Evolutionary conservation across 2,113 vertebrate genomes (phyloP).

Genomic region (Festucalex cinctus): DNA sequence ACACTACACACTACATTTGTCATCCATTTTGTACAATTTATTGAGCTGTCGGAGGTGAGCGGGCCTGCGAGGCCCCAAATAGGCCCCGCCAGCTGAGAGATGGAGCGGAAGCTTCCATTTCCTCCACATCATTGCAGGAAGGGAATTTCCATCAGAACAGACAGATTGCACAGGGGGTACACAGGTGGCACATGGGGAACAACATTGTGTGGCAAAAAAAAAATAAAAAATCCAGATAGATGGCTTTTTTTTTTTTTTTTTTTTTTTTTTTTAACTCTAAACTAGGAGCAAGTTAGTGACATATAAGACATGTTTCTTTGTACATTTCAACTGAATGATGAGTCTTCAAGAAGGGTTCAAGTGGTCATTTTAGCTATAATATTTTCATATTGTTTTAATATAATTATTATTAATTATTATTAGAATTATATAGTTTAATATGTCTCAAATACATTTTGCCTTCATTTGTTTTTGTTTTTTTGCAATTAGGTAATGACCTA

Average conservation of each 20-base stretch:
- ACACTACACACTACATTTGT: slow-evolving; percentile 59
- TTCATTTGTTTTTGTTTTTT: no score
- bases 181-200: slow-evolving; percentile 46
- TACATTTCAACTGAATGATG: neutral
- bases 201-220: neutral
- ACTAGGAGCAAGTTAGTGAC: neutral
- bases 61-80: slow-evolving; percentile 43
- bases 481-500: no score
- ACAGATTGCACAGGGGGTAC: slow-evolving; percentile 35
- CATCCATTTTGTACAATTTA: slow-evolving; percentile 71
- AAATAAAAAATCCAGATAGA: neutral
- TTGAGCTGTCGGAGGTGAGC: slow-evolving; percentile 60
- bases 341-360: no score
- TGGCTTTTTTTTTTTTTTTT: no score
- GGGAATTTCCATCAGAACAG: slow-evolving; percentile 47
- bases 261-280: slow-evolving; percentile 1
- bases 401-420: no score
- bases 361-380: no score
- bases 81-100: slow-evolving; percentile 46
- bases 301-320: neutral
- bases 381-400: no score
- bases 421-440: no score
- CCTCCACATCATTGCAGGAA: slow-evolving; percentile 36
- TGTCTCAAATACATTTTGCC: no score
- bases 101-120: slow-evolving; percentile 50